phyloP scores from a whole-genome alignment of 2,797 vertebrate species.

The Harpagifer antarcticus region DNA sequence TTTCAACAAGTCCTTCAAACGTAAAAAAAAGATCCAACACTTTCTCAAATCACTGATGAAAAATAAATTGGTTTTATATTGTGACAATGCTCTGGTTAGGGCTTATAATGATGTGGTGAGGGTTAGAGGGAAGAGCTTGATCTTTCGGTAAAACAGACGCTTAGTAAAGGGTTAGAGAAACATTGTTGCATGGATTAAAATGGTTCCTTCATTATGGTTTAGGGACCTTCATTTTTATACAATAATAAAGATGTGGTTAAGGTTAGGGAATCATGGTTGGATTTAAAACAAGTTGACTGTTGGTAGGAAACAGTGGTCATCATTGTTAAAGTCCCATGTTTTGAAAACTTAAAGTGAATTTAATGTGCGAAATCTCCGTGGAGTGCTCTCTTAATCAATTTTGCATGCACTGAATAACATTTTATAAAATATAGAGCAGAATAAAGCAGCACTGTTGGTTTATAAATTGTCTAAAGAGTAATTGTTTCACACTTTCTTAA shows the following conservation, averaged over 20 bases:
- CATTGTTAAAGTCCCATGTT: neutral
- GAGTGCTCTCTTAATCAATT: neutral
- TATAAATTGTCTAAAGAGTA: neutral
- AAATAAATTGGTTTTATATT: neutral
- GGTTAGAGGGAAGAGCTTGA: neutral
- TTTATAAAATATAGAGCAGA: neutral
- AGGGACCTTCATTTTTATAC: neutral
- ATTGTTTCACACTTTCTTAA: neutral
- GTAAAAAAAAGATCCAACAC: neutral
- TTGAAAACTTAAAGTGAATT: neutral
- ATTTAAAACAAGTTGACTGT: neutral
- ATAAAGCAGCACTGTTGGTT: neutral
- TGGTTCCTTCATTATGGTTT: neutral
- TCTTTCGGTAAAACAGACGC: neutral
- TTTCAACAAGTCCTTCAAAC: conserved; percentile 5
- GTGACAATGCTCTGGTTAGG: neutral
- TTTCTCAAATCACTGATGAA: neutral
- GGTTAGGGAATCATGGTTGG: neutral
- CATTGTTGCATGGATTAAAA: neutral
- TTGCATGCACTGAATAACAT: neutral
- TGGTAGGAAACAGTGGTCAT: neutral
- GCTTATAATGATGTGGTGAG: neutral
- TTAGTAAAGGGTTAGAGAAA: neutral
- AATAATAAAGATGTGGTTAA: neutral
- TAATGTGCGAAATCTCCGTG: neutral